Base-by-base conservation (phyloP, 2,113 vertebrate genomes). In the Crotalus horridus region DNA sequence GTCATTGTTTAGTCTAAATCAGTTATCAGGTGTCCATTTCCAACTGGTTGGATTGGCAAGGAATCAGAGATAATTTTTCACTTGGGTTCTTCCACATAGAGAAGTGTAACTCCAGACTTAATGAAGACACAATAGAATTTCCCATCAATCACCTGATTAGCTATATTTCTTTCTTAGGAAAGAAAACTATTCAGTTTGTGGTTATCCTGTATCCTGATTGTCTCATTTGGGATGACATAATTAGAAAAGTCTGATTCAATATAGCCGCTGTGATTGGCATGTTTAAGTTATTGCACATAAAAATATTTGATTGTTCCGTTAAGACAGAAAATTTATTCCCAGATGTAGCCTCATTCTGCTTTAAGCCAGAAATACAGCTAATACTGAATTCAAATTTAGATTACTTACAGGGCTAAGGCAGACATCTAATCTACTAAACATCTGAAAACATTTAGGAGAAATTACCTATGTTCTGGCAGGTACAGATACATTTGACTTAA, bases 1-100 rank as follows among this genome's bases (percentile, higher is more conserved):
- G 48, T 95, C 94, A 92, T 88, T 95, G 91, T 93, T 96, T 93
- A 95, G 93, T 95, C 91, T 94, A 95, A 95, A 95, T 93, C 11
- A 91, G 93, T 91, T 96, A 93, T 74, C 56, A 96, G 87, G 88
- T 95, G 64, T 93, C 92, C 94, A 33, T 91, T 87, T 93, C 39
- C 6, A 59, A 53, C 54, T 87, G 94, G 33, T 89, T 10, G 0
- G 23, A 94, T 64, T 54, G 91, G 51, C 94, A 92, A 89, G 89
- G 86, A 20, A 94, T 91, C 15, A 92, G 88, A 53, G 43, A 91
- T 93, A 56, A n/a, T 95, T 93, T 93, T 96, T 91, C 23, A 1
- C 11, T 92, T 90, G 48, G 48, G 24, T 23, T 86, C 21, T 93
- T 88, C 48, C 91, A 64, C 33, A 93, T 54, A 93, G 48, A 91